Evolutionary conservation across 64 coral and sea anemone genomes (phyloP), one percentile per base, ranked within the genome.

Genomic region (Stylophora pistillata): DNA sequence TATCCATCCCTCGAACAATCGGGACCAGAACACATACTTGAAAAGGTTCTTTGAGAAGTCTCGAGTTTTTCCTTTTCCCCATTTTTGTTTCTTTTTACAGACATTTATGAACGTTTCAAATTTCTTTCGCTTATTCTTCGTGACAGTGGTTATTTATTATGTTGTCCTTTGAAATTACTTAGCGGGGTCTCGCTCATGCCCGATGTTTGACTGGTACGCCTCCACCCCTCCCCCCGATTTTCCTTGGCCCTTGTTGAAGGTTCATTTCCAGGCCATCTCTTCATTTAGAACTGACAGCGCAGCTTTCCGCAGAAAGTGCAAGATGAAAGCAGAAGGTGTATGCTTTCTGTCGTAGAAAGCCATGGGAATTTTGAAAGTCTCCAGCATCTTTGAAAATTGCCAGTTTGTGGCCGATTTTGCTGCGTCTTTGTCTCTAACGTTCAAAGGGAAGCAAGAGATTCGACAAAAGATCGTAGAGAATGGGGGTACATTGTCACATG

Each of bases 381-480:
- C 85, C 56, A 71, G 78, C 62, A 56, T 93, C 23, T 96, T 96
- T 53, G 30, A 81, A 4, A 91, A 68, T 0, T 53, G 86, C 18
- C 79, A 87, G 76, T 96, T 96, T 64, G 80, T 61, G 53, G 58
- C 93, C 18, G 94, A 96, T 89, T 89, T 90, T 68, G 47, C 94
- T 72, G 85, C 76, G 21, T 78, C 86, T 0, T 85, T 73, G 15
- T 23, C 55, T 57, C 61, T 96, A 0, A 79, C 94, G 70, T 96
- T 93, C 66, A 96, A 96, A 89, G 73, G 89, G 18, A 96, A 96
- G 66, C 74, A 93, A 83, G 81, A 90, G 86, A 87, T 96, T 53
- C 91, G 94, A 16, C 54, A 64, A 87, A 66, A 96, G 10, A 93
- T 96, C 59, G 78, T 87, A 2, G 56, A 73, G 5, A 89, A 96